Conservation (phyloP, 2,888 invertebrate genomes). For the Laothoe populi region DNA sequence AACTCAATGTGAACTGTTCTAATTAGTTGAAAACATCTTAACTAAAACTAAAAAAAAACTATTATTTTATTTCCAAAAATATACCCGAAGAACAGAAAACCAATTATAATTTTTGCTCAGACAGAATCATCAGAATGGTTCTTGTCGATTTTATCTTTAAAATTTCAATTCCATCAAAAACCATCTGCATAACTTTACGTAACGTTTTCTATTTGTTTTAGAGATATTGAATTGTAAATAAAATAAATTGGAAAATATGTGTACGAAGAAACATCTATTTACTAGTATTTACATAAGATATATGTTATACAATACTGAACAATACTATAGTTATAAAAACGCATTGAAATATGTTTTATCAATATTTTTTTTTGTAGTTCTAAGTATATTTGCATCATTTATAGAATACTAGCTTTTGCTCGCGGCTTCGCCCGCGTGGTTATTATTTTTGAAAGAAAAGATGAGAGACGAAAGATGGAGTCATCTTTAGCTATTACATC, state of each 20-base stretch:
- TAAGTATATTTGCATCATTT: no score
- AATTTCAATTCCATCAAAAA: constrained; percentile 7
- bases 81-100: neutral
- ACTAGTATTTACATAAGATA: no score
- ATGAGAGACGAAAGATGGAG: no score
- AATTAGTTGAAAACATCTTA: neutral
- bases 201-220: constrained; percentile 20
- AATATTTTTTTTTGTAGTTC: no score
- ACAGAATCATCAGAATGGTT: constrained; percentile 2
- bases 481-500: no score
- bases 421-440: no score
- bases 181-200: constrained; percentile 27
- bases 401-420: no score
- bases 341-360: no score
- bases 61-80: neutral
- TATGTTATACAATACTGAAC: no score
- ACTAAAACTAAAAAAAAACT: constrained; percentile 3
- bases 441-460: no score
- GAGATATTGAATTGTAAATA: constrained; percentile 11
- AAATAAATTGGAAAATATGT: constrained; percentile 6
- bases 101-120: constrained; percentile 4
- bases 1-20: neutral
- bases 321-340: no score
- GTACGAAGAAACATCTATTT: neutral
- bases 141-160: constrained; percentile 19